These are phyloP conservation scores for Microcebus lehilahytsara DNA, from an alignment of 2,113 vertebrate genomes.

Conservation along the genomic window DNA sequence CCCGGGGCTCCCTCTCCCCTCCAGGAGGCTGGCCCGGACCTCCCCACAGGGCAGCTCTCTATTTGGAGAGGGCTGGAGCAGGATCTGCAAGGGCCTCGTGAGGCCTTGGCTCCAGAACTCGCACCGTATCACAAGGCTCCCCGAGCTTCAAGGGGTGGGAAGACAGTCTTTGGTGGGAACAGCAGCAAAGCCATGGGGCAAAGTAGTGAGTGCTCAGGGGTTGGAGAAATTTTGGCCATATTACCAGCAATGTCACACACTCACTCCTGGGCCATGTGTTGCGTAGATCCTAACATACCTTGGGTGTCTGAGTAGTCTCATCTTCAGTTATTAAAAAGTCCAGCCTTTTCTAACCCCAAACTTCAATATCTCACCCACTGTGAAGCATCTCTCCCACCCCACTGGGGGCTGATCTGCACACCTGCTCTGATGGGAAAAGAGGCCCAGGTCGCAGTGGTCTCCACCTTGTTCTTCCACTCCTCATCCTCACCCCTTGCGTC, in stretches of 20 bases:
- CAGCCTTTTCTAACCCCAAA: neutral
- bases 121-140: neutral
- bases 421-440: neutral
- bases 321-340: neutral
- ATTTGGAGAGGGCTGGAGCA: neutral
- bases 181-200: neutral
- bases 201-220: too few species aligned
- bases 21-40: neutral
- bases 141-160: neutral
- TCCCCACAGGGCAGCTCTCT: neutral
- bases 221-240: neutral
- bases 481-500: neutral
- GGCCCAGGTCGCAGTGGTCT: neutral
- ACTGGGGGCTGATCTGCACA: neutral
- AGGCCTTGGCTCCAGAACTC: neutral
- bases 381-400: neutral
- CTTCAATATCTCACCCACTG: neutral
- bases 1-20: neutral
- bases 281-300: neutral
- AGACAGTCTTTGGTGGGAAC: neutral
- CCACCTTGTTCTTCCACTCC: neutral
- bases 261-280: neutral
- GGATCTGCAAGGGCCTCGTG: neutral
- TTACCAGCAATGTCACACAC: neutral
- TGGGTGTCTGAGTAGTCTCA: neutral